These are phyloP conservation scores for Numenius arquata DNA, from an alignment of 2,113 vertebrate genomes.

Conservation along the genomic window DNA sequence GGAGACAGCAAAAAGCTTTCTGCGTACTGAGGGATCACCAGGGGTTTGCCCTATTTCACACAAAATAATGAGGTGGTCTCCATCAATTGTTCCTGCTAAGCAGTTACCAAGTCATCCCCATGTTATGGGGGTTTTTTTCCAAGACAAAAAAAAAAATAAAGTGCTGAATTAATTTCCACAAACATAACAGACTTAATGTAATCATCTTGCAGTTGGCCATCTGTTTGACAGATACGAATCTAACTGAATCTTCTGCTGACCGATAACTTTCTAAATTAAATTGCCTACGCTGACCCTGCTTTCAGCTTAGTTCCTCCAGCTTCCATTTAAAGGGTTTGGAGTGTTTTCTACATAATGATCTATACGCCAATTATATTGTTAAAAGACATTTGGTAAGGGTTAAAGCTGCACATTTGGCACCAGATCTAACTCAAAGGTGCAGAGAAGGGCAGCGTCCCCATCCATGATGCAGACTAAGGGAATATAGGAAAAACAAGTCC, in stretches of 20 bases:
- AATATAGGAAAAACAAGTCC: neutral
- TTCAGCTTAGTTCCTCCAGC: constrained; percentile 17
- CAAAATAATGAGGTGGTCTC: neutral
- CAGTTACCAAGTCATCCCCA: constrained; percentile 4
- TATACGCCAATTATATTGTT: neutral
- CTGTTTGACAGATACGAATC: constrained; percentile 69
- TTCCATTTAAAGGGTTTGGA: neutral
- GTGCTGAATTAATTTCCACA: constrained; percentile 75
- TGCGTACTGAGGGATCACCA: neutral
- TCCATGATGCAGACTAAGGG: neutral
- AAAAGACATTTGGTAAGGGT: neutral
- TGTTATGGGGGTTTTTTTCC: neutral
- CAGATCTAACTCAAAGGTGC: neutral
- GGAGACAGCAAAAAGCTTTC: neutral
- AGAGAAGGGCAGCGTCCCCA: neutral
- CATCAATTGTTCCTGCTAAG: constrained; percentile 21
- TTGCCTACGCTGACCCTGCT: constrained; percentile 39
- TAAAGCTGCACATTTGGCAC: neutral
- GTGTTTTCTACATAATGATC: neutral
- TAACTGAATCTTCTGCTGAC: constrained; percentile 55
- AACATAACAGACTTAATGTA: constrained; percentile 66
- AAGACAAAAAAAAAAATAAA: constrained; percentile 6
- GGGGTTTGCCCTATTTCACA: neutral
- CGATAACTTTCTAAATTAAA: constrained; percentile 64
- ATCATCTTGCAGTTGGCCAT: constrained; percentile 69